Base-by-base conservation (phyloP, 1,140 invertebrate species). In the Manduca sexta region DNA sequence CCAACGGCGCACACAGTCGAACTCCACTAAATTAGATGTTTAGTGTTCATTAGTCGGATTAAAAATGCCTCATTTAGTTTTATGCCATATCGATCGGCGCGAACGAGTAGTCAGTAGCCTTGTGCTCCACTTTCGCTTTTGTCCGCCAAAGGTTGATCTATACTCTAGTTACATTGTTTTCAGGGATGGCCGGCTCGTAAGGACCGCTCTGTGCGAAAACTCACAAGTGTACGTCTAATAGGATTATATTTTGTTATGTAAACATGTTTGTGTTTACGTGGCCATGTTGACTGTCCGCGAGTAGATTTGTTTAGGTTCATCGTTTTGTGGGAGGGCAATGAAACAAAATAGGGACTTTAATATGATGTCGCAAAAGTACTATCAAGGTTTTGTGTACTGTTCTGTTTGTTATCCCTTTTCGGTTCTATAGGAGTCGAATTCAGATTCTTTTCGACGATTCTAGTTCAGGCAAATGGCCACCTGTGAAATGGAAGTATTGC, bases 81-180 rank as follows among this genome's bases (percentile, higher is more conserved):
- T 46, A 37, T 52, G 49, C 49, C 33, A 43, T 47, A 50, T 55
- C 44, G 52, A 60, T 60, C 52, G 45, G 42, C 42, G 30, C 43
- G 45, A 60, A 55, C 48, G 40, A 49, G 45, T 55, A 17, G 51
- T 45, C 53, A 34, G 34, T 56, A 51, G 57, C 57, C 48, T 56
- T 60, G 49, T 52, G 52, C 45, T 52, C 52, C 45, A 55, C 52
- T 60, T 60, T 60, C 57, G 57, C 46, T 60, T 60, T 60, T 55
- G 55, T 56, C 53, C 45, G 41, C 40, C 30, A 54, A 60, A 55
- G 51, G 48, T 54, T 60, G 49, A n/a, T n/a, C n/a, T n/a, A 35
- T 42, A 37, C 15, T 26, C 18, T 44, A 30, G 33, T 35, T 42
- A 34, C 37, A 14, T 47, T 34, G 21, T 47, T 30, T n/a, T 34